Conservation (phyloP, 2,113 vertebrate species). For the Sander lucioperca region DNA sequence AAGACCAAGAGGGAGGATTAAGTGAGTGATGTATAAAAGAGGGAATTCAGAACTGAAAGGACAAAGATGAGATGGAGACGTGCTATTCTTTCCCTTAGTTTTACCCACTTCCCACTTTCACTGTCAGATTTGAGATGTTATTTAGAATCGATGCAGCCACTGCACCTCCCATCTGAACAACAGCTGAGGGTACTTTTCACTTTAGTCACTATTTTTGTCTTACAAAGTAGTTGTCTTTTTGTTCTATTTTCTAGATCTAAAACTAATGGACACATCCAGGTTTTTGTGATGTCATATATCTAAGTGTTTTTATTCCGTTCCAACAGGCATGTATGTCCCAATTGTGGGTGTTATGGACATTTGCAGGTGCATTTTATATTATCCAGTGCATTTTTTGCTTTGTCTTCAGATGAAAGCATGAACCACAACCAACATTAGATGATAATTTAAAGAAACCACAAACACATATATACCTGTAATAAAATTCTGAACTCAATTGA, state of each 20-base stretch:
- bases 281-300: neutral
- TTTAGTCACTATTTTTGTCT: neutral
- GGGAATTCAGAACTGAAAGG: neutral
- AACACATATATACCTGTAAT: neutral
- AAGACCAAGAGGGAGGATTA: neutral
- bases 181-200: neutral
- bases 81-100: neutral
- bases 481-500: neutral
- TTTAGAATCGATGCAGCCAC: neutral
- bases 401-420: neutral
- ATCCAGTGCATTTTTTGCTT: neutral
- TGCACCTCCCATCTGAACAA: neutral
- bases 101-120: constrained; percentile 35
- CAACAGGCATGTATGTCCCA: neutral
- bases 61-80: neutral
- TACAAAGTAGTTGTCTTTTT: neutral
- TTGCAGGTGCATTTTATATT: neutral
- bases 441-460: neutral
- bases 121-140: neutral
- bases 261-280: neutral
- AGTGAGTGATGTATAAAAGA: neutral
- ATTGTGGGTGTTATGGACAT: neutral
- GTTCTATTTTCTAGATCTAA: neutral
- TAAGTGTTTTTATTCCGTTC: neutral
- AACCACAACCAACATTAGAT: neutral